Evolutionary conservation across 53 echinoderm and acorn worm genomes (phyloP).

Genomic region (Antedon mediterranea): DNA sequence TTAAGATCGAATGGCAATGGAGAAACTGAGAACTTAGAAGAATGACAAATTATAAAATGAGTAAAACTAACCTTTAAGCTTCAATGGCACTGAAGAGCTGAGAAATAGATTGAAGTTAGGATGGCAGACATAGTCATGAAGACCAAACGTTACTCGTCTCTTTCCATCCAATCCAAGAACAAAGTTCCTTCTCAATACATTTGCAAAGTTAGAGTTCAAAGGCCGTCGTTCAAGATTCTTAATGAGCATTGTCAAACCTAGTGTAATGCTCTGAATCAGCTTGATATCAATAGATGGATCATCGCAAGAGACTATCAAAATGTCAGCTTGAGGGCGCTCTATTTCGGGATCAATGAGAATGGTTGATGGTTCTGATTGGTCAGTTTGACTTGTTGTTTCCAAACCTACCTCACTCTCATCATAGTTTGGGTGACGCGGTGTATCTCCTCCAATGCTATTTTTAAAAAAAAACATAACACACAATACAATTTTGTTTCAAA

Average conservation of each 20-base stretch:
- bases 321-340: conserved; percentile 36
- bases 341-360: conserved; percentile 19
- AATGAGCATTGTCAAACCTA: conserved; percentile 51
- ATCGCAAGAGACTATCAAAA: conserved; percentile 67
- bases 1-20: too few relatives aligned
- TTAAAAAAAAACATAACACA: background rate
- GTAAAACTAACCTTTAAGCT: conserved; percentile 45
- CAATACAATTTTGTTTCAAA: too few relatives aligned
- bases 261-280: conserved; percentile 52
- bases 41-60: too few relatives aligned
- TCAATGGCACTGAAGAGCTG: conserved; percentile 69
- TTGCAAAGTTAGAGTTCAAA: background rate
- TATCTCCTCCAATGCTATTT: conserved; percentile 43
- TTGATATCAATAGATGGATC: conserved; percentile 45
- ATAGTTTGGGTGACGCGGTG: conserved; percentile 14
- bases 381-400: conserved; percentile 19
- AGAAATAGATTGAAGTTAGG: conserved; percentile 56
- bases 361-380: conserved; percentile 20
- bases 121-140: conserved; percentile 58
- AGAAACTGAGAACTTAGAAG: too few relatives aligned
- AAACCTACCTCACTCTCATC: conserved; percentile 23
- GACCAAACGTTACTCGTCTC: conserved; percentile 43
- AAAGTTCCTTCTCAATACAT: conserved; percentile 57
- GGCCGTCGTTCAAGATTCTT: conserved; percentile 52
- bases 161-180: conserved; percentile 39